Base-by-base conservation (phyloP, 2,113 vertebrate species). In the Cranoglanis bouderius region DNA sequence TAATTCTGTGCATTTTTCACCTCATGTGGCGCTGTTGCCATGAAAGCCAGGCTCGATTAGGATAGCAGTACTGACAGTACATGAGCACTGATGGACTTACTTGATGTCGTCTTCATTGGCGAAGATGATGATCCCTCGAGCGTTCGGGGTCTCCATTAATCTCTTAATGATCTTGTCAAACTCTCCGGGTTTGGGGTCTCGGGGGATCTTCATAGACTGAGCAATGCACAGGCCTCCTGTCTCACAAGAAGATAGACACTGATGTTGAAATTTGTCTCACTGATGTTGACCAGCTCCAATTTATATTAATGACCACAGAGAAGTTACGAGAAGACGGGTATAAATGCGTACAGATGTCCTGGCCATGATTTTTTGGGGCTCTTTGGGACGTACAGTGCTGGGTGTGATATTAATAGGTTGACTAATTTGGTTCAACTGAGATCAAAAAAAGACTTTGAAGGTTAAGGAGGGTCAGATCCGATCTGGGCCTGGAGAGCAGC, bases 41-140 rank as follows among this genome's bases (percentile, higher is more conserved):
- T 35, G 38, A n/a, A 53, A 81, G 78, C 29, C 3, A 8, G 16
- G 51, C 53, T 21, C 6, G 4, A 35, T 35, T 82, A 26, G 32
- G 53, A 57, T 26, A 59, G 55, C 55, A 43, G 57, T 43, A 35
- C 55, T 43, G 81, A 61, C 12, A 40, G 49, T 80, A 38, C 82
- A 63, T 77, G 74, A 75, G 57, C 51, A 46, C 53, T 70, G 12
- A 70, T 81, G 57, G 65, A 55, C 65, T 93, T 90, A 97, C 96
- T 94, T 96, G 92, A 97, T 97, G 92, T 97, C 96, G 6, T 97
- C 96, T 90, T 97, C 96, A 0, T 94, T 96, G 88, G 96, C 96
- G 5, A 97, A 97, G 88, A 96, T 96, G 91, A 97, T 96, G 92
- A 97, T 94, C 51, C 95, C 96, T 0, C 96, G 92, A 14, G 96